Evolutionary conservation across 2,113 vertebrate species (phyloP).

Genomic region (Gallinago paraguaiae): DNA sequence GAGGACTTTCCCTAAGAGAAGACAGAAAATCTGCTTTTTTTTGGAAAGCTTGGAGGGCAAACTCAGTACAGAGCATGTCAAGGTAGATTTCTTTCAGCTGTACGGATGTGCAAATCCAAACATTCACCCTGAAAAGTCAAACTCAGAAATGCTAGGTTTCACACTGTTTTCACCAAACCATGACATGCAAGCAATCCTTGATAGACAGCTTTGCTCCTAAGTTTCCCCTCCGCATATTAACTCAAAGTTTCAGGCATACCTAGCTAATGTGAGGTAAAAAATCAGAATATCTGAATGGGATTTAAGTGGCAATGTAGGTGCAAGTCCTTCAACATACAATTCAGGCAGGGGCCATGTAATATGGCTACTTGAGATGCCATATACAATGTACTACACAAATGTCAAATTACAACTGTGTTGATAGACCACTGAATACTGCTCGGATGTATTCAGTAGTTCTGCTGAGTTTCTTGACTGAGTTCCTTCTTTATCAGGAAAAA

Average conservation of each 20-base stretch:
- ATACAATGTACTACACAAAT: background rate
- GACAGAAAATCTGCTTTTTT: background rate
- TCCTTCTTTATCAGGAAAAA: background rate
- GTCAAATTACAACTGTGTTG: background rate
- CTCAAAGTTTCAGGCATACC: background rate
- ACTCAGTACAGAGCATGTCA: background rate
- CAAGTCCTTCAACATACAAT: background rate
- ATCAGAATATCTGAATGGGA: background rate
- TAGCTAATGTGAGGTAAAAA: background rate
- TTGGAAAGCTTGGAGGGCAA: background rate
- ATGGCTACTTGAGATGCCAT: background rate
- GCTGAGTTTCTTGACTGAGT: background rate
- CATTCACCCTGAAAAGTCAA: background rate
- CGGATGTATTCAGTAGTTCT: background rate
- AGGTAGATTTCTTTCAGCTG: background rate
- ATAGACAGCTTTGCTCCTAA: background rate
- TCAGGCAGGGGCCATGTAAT: background rate
- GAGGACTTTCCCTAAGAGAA: background rate
- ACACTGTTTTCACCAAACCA: background rate
- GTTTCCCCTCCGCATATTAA: background rate
- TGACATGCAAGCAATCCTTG: background rate
- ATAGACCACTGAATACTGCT: background rate
- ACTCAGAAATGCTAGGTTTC: background rate
- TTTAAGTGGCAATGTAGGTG: background rate
- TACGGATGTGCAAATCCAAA: background rate